Conservation (phyloP, 2,888 invertebrate species). For the Erebia palarica region DNA sequence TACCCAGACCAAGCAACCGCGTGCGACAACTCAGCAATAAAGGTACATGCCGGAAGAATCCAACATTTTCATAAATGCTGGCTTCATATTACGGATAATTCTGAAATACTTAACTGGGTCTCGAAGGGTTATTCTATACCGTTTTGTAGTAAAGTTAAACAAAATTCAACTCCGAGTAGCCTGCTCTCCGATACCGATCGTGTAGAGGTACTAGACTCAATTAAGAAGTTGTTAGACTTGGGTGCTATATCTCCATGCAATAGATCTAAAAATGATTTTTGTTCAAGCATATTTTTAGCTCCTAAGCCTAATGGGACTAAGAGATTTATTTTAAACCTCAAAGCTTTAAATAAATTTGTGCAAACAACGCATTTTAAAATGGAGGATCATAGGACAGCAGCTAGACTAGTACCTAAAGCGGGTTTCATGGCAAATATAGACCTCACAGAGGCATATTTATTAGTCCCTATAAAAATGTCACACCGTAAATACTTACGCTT, state of each 20-base stretch:
- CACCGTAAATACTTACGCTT: slow-evolving; percentile 24
- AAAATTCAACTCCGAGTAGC: neutral
- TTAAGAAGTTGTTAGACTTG: neutral
- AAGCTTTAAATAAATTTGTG: slow-evolving; percentile 31
- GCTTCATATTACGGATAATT: too few relatives aligned
- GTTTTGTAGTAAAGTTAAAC: neutral
- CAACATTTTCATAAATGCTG: neutral
- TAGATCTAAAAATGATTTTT: slow-evolving; percentile 4
- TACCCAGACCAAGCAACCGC: neutral
- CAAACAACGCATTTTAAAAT: slow-evolving; percentile 35
- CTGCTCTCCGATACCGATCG: neutral
- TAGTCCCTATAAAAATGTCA: slow-evolving; percentile 18
- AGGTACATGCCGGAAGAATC: neutral
- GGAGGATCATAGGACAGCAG: slow-evolving; percentile 27
- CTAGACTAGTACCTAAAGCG: slow-evolving; percentile 24
- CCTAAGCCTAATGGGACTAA: neutral
- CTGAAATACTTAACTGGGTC: slow-evolving; percentile 4
- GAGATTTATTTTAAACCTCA: slow-evolving; percentile 34
- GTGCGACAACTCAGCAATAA: neutral
- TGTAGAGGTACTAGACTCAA: neutral
- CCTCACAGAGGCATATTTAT: slow-evolving; percentile 33
- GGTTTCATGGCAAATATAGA: slow-evolving; percentile 29
- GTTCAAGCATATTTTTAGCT: neutral
- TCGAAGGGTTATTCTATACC: neutral
- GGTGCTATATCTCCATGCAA: neutral